Base-by-base conservation (phyloP, 2,113 vertebrate species). In the Rostratula benghalensis region DNA sequence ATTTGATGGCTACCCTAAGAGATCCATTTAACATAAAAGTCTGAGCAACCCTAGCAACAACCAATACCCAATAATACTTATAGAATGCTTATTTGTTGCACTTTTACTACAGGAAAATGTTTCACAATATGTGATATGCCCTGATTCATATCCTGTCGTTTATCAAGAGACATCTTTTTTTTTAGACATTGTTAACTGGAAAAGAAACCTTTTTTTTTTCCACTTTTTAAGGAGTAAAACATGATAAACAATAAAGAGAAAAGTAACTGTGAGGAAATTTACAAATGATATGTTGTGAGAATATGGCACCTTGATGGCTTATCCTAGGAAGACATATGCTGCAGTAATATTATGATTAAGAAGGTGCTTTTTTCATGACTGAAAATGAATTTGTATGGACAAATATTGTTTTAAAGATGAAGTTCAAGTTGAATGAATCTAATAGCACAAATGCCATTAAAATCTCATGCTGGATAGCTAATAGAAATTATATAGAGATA, bases 111-210 rank as follows among this genome's bases (percentile, higher is more conserved):
- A 6, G 82, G 57, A 97, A 97, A 97, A 67, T 74, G 60, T 83
- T 95, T 96, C 81, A 87, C 51, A 93, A 71, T 94, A 67, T 83
- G 45, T 2, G 10, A 76, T 97, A 97, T 94, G 97, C 13, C 17
- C 83, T 97, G 94, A 97, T 97, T 97, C 90, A 94, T 97, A 95
- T 53, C 90, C 69, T 92, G 86, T 19, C 91, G 94, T 97, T 97
- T 97, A 96, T 97, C 93, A 97, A 96, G 74, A 96, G 75, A 91
- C 39, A 67, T 88, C 83, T 90, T 97, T 68, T 75, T 75, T 97
- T 78, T 78, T 73, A 93, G 89, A 87, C 48, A 78, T 95, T 95
- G 73, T 80, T 97, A 96, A 96, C 46, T 46, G 77, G 86, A 73
- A 74, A 97, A 73, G 12, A 81, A 78, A 91, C 77, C 60, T 61